phyloP scores from a whole-genome alignment of 2,888 invertebrate species.

The Adelognathus sp. region DNA sequence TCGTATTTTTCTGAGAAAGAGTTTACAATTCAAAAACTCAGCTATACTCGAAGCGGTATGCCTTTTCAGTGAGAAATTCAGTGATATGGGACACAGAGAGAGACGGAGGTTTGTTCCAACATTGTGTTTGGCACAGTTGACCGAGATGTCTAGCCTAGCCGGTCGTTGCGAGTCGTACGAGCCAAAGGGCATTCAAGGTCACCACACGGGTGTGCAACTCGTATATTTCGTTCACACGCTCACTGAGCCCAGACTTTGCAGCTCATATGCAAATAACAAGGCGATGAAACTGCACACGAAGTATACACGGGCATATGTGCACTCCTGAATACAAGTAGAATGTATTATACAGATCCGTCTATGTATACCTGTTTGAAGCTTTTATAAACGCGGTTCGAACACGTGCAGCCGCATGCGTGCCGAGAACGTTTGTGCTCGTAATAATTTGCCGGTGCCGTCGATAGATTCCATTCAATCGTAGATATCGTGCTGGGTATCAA shows the following conservation, averaged over 20 bases:
- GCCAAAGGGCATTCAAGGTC: slow-evolving; percentile 27
- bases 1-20: neutral
- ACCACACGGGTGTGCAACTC: neutral
- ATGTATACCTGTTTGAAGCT: neutral
- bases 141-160: slow-evolving; percentile 27
- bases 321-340: neutral
- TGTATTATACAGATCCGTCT: neutral
- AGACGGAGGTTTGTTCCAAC: neutral
- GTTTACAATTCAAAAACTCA: neutral
- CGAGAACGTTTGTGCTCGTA: neutral
- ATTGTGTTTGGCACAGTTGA: slow-evolving; percentile 24
- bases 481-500: neutral
- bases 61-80: neutral
- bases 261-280: neutral
- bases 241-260: neutral
- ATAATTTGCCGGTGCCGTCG: neutral
- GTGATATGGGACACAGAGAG: neutral
- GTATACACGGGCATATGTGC: neutral
- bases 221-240: neutral
- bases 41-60: no score
- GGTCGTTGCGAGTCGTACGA: neutral
- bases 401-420: slow-evolving; percentile 10
- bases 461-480: slow-evolving; percentile 16
- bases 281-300: neutral
- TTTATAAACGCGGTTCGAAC: neutral